phyloP scores from a whole-genome alignment of 53 echinoderm and acorn worm species.

The Pentamera pediparva region DNA sequence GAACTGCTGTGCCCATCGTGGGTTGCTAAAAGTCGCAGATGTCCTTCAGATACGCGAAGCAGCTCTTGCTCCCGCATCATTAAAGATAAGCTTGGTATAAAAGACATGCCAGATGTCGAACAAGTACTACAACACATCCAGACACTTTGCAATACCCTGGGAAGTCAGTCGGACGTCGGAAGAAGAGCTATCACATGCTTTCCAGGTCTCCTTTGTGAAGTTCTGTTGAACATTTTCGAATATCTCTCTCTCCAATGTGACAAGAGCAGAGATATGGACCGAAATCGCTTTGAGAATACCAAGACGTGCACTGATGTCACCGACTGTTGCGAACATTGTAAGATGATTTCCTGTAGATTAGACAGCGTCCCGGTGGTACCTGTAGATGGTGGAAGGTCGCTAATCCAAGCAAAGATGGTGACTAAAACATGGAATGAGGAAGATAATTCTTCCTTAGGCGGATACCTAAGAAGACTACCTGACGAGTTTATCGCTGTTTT shows the following conservation, averaged over 20 bases:
- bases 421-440: slow-evolving; percentile 1
- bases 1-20: neutral
- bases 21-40: neutral
- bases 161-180: neutral
- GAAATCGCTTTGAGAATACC: neutral
- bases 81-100: neutral
- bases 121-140: neutral
- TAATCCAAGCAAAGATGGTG: neutral
- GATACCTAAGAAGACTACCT: neutral
- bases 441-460: neutral
- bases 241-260: neutral
- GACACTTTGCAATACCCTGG: neutral
- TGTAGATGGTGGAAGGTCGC: neutral
- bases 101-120: neutral
- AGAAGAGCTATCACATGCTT: neutral
- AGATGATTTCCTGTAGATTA: neutral
- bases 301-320: neutral
- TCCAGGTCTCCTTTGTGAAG: neutral
- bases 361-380: neutral
- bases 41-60: neutral
- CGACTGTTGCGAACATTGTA: neutral
- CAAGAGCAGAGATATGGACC: neutral
- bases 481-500: neutral
- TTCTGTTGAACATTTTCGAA: neutral
- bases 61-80: neutral